Conservation (phyloP, 2,888 invertebrate species). For the Drosophila borealis region DNA sequence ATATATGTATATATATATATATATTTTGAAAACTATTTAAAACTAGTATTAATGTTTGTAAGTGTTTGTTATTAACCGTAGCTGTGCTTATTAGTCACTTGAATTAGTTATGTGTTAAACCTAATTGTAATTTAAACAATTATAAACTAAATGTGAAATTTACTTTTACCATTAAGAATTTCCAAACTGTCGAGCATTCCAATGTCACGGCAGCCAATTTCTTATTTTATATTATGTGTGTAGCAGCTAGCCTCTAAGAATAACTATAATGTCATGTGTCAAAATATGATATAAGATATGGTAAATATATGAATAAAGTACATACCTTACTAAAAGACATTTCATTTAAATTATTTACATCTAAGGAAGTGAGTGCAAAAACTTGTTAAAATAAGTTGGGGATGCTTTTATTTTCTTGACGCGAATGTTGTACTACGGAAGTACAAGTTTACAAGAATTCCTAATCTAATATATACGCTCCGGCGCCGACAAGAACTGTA, state of each 20-base stretch:
- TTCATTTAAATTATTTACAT: constrained; percentile 1
- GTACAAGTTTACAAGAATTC: not conserved
- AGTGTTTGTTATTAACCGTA: constrained; percentile 47
- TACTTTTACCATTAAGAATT: constrained; percentile 4
- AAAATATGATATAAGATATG: constrained; percentile 20
- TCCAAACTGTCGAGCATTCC: constrained; percentile 28
- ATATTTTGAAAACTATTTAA: constrained; percentile 35
- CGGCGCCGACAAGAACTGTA: too few species aligned
- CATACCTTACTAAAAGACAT: constrained; percentile 21
- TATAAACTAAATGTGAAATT: constrained; percentile 13
- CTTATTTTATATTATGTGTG: constrained; percentile 26
- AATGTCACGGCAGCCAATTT: constrained; percentile 32
- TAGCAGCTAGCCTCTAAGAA: constrained; percentile 17
- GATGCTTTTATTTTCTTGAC: not conserved
- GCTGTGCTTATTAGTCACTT: constrained; percentile 57
- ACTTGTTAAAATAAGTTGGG: constrained; percentile 7
- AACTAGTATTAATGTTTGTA: constrained; percentile 19
- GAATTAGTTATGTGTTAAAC: constrained; percentile 23
- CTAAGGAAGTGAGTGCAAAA: constrained; percentile 20
- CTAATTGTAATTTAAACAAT: constrained; percentile 8
- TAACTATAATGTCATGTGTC: constrained; percentile 34
- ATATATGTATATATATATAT: constrained; percentile 10
- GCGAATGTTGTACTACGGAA: not conserved
- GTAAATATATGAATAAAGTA: constrained; percentile 23
- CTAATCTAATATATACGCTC: too few species aligned